These are phyloP conservation scores for Aplochiton taeniatus DNA, from an alignment of 2,797 vertebrate genomes.

Conservation along the genomic window DNA sequence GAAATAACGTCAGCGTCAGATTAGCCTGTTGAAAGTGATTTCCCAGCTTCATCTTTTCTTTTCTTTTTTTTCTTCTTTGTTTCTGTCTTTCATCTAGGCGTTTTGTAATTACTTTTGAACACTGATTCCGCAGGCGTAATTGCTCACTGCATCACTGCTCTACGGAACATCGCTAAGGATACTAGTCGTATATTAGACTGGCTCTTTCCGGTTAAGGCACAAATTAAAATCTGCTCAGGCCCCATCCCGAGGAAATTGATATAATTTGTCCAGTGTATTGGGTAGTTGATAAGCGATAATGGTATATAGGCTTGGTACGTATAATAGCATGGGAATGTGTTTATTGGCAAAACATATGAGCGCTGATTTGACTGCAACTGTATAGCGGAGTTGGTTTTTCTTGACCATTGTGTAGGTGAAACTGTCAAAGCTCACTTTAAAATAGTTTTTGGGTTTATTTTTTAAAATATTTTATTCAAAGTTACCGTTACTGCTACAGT, in stretches of 20 bases:
- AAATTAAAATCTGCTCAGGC: slow-evolving; percentile 1
- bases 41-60: too few species aligned
- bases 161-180: slow-evolving; percentile 1
- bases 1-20: slow-evolving; percentile 7
- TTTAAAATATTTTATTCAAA: too few species aligned
- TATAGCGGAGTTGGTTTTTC: too few species aligned
- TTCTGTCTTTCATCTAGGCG: background rate
- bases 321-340: too few species aligned
- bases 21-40: slow-evolving; percentile 14
- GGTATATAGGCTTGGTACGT: too few species aligned
- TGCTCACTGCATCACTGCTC: slow-evolving; percentile 20
- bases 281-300: background rate
- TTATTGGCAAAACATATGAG: too few species aligned
- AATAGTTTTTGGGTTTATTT: too few species aligned
- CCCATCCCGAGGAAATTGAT: slow-evolving; percentile 5
- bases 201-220: slow-evolving; percentile 13
- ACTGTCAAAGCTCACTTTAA: too few species aligned
- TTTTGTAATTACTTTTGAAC: slow-evolving; percentile 19
- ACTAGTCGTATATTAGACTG: slow-evolving; percentile 19
- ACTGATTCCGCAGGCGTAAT: slow-evolving; percentile 2
- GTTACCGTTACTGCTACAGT: too few species aligned
- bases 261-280: slow-evolving; percentile 9
- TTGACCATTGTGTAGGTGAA: too few species aligned
- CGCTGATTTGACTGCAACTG: too few species aligned
- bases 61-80: too few species aligned